Percentiles rank a stretch among this genome's conserved stretches.
phyloP scores from a whole-genome alignment of 2,888 invertebrate species.

The Clostera curtula region DNA sequence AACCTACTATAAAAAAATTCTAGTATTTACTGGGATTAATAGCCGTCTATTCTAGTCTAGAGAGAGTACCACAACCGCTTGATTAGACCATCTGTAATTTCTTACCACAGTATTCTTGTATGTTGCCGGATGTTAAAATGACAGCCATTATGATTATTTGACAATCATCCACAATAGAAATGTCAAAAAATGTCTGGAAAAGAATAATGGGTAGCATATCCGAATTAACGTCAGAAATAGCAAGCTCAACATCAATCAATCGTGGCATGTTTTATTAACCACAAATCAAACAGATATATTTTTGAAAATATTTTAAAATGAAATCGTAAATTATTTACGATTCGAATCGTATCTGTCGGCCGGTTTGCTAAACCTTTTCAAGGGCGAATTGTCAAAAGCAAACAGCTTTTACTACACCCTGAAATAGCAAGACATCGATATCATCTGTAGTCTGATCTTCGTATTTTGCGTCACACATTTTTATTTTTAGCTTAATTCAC shows the following conservation, averaged over 20 bases:
- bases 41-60: too few relatives aligned
- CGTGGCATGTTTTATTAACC: conserved; percentile 36
- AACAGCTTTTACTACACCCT: conserved; percentile 53
- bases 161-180: too few relatives aligned
- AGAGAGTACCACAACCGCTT: too few relatives aligned
- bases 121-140: too few relatives aligned
- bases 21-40: too few relatives aligned
- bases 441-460: conserved; percentile 35
- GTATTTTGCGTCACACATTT: conserved; percentile 37
- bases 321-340: conserved; percentile 41
- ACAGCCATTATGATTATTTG: too few relatives aligned
- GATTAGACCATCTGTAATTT: too few relatives aligned
- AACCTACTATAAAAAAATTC: too few relatives aligned
- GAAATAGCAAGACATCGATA: conserved; percentile 48
- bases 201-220: too few relatives aligned
- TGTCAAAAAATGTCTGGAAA: too few relatives aligned
- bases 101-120: too few relatives aligned
- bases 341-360: conserved; percentile 32
- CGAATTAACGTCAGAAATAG: conserved; percentile 20
- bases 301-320: conserved; percentile 36
- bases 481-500: conserved; percentile 35
- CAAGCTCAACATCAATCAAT: conserved; percentile 36
- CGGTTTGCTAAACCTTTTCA: conserved; percentile 45
- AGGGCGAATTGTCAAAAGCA: conserved; percentile 50
- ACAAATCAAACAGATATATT: conserved; percentile 44